Conservation (phyloP, 1,140 invertebrate genomes). For the Ceratitis capitata region DNA sequence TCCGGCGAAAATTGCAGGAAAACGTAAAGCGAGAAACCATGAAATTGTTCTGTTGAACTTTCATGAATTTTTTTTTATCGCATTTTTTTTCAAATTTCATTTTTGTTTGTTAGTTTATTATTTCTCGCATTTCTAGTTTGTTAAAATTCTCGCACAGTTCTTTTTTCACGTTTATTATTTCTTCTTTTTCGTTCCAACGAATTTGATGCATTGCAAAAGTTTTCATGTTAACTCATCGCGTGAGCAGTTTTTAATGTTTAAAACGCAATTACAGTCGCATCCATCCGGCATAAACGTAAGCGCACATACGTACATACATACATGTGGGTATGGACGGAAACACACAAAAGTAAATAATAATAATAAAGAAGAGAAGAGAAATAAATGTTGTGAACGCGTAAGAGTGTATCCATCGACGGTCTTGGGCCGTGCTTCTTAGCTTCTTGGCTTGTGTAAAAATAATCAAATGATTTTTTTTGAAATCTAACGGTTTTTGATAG, state of each 20-base stretch:
- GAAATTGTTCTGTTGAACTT: constrained; percentile 33
- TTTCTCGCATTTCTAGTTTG: background rate
- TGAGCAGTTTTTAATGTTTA: constrained; percentile 34
- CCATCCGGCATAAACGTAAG: background rate
- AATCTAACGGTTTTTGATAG: no score
- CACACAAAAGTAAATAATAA: background rate
- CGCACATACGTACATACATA: background rate
- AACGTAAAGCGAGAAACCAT: constrained; percentile 18
- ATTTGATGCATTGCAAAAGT: constrained; percentile 24
- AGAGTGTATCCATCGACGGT: background rate
- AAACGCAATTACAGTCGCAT: constrained; percentile 36
- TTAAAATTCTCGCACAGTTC: background rate
- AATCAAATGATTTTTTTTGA: no score
- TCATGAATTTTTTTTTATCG: constrained; percentile 8
- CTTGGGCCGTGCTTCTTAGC: background rate
- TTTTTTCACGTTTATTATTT: no score
- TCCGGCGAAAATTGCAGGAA: constrained; percentile 15
- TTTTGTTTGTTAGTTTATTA: background rate
- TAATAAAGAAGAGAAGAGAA: background rate
- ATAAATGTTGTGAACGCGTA: background rate
- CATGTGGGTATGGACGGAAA: no score
- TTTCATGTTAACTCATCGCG: constrained; percentile 36
- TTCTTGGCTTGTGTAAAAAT: no score
- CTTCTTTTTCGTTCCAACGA: background rate
- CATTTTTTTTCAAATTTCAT: background rate